Conservation (phyloP, 2,888 invertebrate genomes). For the Scaptomyza tumidula region DNA sequence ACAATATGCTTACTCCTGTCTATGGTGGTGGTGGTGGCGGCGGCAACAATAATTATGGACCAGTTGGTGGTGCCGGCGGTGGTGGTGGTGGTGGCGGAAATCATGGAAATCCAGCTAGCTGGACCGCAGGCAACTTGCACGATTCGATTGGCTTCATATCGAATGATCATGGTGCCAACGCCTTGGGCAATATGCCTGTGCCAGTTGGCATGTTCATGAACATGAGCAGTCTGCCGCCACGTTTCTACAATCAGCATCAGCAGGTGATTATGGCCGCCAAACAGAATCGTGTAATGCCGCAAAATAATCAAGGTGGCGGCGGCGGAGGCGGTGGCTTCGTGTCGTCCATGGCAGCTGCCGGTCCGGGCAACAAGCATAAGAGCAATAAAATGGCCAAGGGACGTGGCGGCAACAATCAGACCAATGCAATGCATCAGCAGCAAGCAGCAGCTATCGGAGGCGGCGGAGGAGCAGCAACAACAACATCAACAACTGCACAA, state of each 20-base stretch:
- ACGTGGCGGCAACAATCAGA: slow-evolving; percentile 10
- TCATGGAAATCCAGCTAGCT: slow-evolving; percentile 29
- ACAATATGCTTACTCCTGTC: slow-evolving; percentile 13
- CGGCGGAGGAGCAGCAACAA: not conserved
- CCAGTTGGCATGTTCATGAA: slow-evolving; percentile 98
- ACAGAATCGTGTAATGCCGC: slow-evolving; percentile 82
- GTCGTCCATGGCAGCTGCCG: slow-evolving; percentile 14
- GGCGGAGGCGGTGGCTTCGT: not conserved
- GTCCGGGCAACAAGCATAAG: slow-evolving; percentile 58
- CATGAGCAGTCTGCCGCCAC: slow-evolving; percentile 91
- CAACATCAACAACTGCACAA: slow-evolving; percentile 1
- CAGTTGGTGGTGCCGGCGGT: not conserved
- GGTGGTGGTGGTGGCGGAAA: slow-evolving; percentile 35
- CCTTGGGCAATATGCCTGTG: slow-evolving; percentile 93
- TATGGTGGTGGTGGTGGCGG: slow-evolving; percentile 4
- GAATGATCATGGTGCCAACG: slow-evolving; percentile 91
- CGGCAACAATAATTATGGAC: slow-evolving; percentile 31
- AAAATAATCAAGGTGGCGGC: slow-evolving; percentile 15
- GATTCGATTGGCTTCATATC: slow-evolving; percentile 97
- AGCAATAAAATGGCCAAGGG: slow-evolving; percentile 22
- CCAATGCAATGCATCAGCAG: not conserved
- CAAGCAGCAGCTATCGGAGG: not conserved
- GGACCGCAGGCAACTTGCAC: slow-evolving; percentile 84
- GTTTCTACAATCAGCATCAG: slow-evolving; percentile 91
- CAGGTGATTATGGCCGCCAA: slow-evolving; percentile 86